These are phyloP conservation scores for Penaeus monodon DNA, from an alignment of 2,888 invertebrate genomes.

Conservation along the genomic window DNA sequence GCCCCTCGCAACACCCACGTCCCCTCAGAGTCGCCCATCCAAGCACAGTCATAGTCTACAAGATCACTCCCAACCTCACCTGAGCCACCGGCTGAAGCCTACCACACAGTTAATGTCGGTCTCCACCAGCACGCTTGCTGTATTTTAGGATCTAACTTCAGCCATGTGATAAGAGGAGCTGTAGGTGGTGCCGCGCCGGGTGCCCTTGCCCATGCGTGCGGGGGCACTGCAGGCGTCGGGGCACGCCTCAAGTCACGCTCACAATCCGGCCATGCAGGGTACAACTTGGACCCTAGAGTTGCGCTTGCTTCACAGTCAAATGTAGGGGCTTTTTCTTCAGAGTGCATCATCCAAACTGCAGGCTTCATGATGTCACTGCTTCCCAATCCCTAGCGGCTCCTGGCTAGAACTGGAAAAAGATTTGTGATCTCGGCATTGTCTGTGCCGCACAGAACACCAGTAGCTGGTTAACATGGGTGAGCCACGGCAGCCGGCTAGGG, in stretches of 20 bases:
- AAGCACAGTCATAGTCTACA: conserved; percentile 53
- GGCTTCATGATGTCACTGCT: conserved; percentile 65
- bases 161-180: conserved; percentile 63
- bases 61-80: conserved; percentile 48
- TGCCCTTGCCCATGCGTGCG: conserved; percentile 22
- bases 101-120: conserved; percentile 63
- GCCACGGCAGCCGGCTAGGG: conserved; percentile 46
- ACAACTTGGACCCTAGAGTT: conserved; percentile 65
- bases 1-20: conserved; percentile 54
- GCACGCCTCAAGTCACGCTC: conserved; percentile 62
- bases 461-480: conserved; percentile 48
- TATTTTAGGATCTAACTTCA: conserved; percentile 64
- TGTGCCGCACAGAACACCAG: conserved; percentile 41
- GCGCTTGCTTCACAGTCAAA: conserved; percentile 65
- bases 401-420: conserved; percentile 48
- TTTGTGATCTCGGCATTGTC: conserved; percentile 39
- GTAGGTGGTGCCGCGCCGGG: conserved; percentile 55
- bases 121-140: conserved; percentile 64
- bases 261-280: conserved; percentile 65
- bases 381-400: conserved; percentile 59
- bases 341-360: conserved; percentile 65
- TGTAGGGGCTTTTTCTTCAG: conserved; percentile 65
- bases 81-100: conserved; percentile 63
- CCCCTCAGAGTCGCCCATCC: conserved; percentile 57
- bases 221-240: conserved; percentile 21